Base-by-base conservation (phyloP, 2,797 vertebrate genomes). In the Pseudomugil tenellus region DNA sequence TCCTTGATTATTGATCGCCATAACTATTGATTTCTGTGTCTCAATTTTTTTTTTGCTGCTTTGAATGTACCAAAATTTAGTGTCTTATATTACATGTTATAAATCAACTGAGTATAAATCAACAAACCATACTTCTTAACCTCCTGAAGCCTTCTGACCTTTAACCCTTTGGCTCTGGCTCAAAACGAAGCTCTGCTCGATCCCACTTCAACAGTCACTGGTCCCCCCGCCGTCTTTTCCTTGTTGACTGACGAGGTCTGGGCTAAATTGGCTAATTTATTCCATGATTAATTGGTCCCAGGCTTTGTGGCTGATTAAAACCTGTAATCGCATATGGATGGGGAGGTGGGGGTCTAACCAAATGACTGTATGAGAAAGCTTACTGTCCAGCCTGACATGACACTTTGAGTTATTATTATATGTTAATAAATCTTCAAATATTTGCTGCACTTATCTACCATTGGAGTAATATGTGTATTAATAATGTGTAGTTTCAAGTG, bases 231-330 rank as follows among this genome's bases (percentile, higher is more conserved):
- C 80, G 71, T 80, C 43, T 69, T 72, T 81, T 76, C 75, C 79
- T 83, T 76, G 85, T 84, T 71, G 67, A 74, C 51, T n/a, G 31
- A 17, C 12, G 31, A 82, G 59, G 79, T 79, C 83, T 69, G 64
- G 58, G 79, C 80, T 82, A 89, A 85, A 82, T 57, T 58, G 77
- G 74, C 76, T 87, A 87, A 91, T 92, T 90, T 88, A 89, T 92
- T 90, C 84, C 58, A 66, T 65, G 57, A 90, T 90, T 86, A 90
- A 92, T 89, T 89, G 86, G 80, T 89, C 84, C 86, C 58, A 55
- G 66, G 79, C 81, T 82, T 77, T 84, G 87, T 70, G 77, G 80
- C 85, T 91, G 88, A 93, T 91, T 91, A 91, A 89, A 91, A 89
- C 86, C 85, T 89, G 82, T 89, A 91, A 90, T 91, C 78, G 63